A percentile compares a stretch with the other conserved stretches of the same genome.
Conservation (phyloP, 2,888 invertebrate genomes). For the Drosophila tripunctata region DNA sequence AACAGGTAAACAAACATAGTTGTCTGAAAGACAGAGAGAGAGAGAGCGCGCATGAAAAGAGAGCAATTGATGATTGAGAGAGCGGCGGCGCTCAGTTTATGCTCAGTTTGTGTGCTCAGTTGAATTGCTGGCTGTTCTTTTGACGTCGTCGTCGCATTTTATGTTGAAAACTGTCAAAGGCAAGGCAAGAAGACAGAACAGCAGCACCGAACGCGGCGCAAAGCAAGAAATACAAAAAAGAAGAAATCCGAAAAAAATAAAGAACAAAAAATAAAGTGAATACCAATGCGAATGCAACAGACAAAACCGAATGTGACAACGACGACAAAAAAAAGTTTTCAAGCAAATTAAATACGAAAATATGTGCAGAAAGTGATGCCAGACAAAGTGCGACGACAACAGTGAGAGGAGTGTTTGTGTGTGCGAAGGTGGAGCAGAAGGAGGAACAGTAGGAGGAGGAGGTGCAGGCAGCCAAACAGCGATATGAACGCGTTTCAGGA, state of each 20-base stretch:
- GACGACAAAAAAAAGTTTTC: constrained; percentile 67
- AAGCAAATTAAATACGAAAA: constrained; percentile 55
- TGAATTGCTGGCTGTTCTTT: constrained; percentile 54
- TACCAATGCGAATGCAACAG: constrained; percentile 71
- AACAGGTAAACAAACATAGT: constrained; percentile 74
- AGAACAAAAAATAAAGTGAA: constrained; percentile 57
- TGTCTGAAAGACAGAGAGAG: constrained; percentile 5
- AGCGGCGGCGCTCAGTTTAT: constrained; percentile 60
- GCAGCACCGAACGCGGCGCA: constrained; percentile 50
- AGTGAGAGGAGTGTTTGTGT: constrained; percentile 21
- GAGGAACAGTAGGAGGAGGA: neutral
- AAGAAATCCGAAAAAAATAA: constrained; percentile 28
- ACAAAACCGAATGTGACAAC: constrained; percentile 78
- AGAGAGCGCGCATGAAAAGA: constrained; percentile 10
- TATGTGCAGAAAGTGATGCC: constrained; percentile 66
- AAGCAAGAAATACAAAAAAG: constrained; percentile 40
- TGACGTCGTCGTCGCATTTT: constrained; percentile 61
- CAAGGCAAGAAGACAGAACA: constrained; percentile 61
- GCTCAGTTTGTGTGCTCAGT: constrained; percentile 58
- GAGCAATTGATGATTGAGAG: constrained; percentile 29
- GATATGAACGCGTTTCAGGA: constrained; percentile 81
- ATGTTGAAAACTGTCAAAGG: constrained; percentile 77
- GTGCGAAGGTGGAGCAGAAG: too few relatives aligned
- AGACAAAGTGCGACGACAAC: constrained; percentile 45
- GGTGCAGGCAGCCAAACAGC: constrained; percentile 27